These are phyloP conservation scores for Mythimna impura DNA, from an alignment of 2,888 invertebrate genomes.

Conservation along the genomic window DNA sequence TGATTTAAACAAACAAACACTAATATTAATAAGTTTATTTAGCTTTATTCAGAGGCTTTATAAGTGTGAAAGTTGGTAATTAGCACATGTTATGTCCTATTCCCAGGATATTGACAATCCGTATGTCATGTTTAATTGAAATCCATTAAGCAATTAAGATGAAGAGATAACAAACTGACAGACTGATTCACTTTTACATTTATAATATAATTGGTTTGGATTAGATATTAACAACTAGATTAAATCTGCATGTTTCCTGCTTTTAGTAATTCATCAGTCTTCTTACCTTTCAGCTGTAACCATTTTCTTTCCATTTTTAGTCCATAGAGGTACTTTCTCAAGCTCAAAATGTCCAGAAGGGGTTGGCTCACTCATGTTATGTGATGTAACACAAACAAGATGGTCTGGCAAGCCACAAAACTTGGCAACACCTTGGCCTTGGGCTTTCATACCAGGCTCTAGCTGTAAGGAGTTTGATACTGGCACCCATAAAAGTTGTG, in stretches of 20 bases:
- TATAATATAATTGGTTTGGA: too few relatives aligned
- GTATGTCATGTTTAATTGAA: too few relatives aligned
- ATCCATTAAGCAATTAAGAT: too few relatives aligned
- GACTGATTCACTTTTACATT: too few relatives aligned
- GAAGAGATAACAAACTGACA: too few relatives aligned
- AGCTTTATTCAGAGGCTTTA: too few relatives aligned
- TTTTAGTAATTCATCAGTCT: not conserved
- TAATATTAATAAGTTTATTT: too few relatives aligned
- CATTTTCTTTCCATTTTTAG: slow-evolving; percentile 93
- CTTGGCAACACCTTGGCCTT: slow-evolving; percentile 91
- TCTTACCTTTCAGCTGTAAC: slow-evolving; percentile 91
- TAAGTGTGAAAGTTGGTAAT: too few relatives aligned
- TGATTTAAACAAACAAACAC: too few relatives aligned
- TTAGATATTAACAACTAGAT: not conserved
- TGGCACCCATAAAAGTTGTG: slow-evolving; percentile 93
- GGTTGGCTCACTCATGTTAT: slow-evolving; percentile 93
- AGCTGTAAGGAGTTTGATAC: slow-evolving; percentile 92
- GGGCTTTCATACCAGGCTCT: slow-evolving; percentile 91
- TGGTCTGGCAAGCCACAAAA: slow-evolving; percentile 92
- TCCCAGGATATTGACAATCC: too few relatives aligned
- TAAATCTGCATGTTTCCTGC: not conserved
- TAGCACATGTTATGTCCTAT: too few relatives aligned
- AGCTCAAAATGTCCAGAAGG: slow-evolving; percentile 94
- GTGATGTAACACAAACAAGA: slow-evolving; percentile 89
- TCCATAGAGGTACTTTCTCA: slow-evolving; percentile 94